A percentile compares a stretch with the other conserved stretches of the same genome.
Evolutionary conservation across 2,888 invertebrate species (phyloP).

Genomic region (Hypomecis atomaria): DNA sequence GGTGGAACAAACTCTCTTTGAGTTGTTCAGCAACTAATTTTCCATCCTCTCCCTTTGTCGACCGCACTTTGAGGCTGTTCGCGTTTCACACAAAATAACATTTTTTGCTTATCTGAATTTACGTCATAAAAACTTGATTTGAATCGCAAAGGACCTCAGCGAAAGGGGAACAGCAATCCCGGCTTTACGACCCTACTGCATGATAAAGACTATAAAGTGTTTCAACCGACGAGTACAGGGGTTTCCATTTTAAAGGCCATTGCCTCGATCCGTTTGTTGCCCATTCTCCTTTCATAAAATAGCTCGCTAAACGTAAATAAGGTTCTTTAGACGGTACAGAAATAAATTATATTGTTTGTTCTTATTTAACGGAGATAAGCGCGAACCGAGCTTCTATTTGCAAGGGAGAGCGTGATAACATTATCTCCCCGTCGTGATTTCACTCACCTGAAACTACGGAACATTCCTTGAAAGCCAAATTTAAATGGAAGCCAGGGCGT

Average conservation of each 20-base stretch:
- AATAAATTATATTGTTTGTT: slow-evolving; percentile 28
- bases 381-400: slow-evolving; percentile 20
- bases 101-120: slow-evolving; percentile 47
- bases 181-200: slow-evolving; percentile 50
- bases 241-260: slow-evolving; percentile 36
- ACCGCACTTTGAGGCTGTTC: slow-evolving; percentile 16
- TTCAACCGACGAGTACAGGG: slow-evolving; percentile 42
- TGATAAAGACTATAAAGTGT: slow-evolving; percentile 48
- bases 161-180: slow-evolving; percentile 37
- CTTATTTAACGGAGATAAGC: slow-evolving; percentile 26
- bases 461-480: slow-evolving; percentile 30
- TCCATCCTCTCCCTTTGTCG: slow-evolving; percentile 26
- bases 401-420: slow-evolving; percentile 28
- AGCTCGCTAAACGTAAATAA: slow-evolving; percentile 26
- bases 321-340: slow-evolving; percentile 17
- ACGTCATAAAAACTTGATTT: slow-evolving; percentile 47
- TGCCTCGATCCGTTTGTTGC: slow-evolving; percentile 22
- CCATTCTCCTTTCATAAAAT: slow-evolving; percentile 30
- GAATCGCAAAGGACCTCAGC: slow-evolving; percentile 45
- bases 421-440: slow-evolving; percentile 26
- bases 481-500: slow-evolving; percentile 34
- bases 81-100: slow-evolving; percentile 25
- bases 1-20: slow-evolving; percentile 20
- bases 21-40: slow-evolving; percentile 25
- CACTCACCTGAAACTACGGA: slow-evolving; percentile 21